A percentile compares a stretch with the other conserved stretches of the same genome.
Conservation (phyloP, 92 coral and sea anemone genomes). For the Nematostella vectensis region DNA sequence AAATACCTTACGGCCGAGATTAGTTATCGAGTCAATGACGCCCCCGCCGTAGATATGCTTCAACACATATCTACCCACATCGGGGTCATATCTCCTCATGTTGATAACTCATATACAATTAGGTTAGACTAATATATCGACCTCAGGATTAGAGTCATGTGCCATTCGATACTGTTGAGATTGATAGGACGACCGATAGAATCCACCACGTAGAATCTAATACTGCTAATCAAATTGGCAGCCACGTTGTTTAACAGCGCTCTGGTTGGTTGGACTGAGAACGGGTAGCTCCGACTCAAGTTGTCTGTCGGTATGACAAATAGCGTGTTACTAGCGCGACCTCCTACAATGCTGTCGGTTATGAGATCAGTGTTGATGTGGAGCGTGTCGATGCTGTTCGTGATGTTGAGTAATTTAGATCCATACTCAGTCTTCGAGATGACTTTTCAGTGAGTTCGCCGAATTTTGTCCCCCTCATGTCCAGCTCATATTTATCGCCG, state of each 20-base stretch:
- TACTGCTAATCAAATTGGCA: constrained; percentile 4
- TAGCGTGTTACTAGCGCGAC: constrained; percentile 7
- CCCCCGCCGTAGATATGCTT: constrained; percentile 24
- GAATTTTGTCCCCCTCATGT: constrained; percentile 9
- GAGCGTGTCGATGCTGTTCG: constrained; percentile 8
- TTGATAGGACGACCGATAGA: constrained; percentile 15
- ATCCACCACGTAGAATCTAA: constrained; percentile 17
- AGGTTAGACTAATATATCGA: constrained; percentile 7
- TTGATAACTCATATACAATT: background rate
- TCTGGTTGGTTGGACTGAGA: constrained; percentile 6
- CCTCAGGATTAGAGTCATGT: constrained; percentile 4
- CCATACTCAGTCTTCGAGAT: constrained; percentile 9
- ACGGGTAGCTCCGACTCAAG: background rate
- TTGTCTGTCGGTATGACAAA: constrained; percentile 6
- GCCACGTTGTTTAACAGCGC: constrained; percentile 2
- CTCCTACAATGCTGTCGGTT: constrained; percentile 13
- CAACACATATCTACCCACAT: constrained; percentile 8
- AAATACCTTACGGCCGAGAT: constrained; percentile 3
- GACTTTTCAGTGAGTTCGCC: constrained; percentile 9
- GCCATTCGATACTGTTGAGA: background rate
- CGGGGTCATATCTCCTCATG: constrained; percentile 18
- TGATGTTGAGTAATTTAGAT: constrained; percentile 14
- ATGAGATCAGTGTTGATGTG: constrained; percentile 11
- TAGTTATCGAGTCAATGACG: background rate
- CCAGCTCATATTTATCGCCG: constrained; percentile 4